A percentile compares a stretch with the other conserved stretches of the same genome.
These are phyloP conservation scores for Plumapathes pennacea DNA, from an alignment of 92 coral and sea anemone genomes.

Conservation along the genomic window DNA sequence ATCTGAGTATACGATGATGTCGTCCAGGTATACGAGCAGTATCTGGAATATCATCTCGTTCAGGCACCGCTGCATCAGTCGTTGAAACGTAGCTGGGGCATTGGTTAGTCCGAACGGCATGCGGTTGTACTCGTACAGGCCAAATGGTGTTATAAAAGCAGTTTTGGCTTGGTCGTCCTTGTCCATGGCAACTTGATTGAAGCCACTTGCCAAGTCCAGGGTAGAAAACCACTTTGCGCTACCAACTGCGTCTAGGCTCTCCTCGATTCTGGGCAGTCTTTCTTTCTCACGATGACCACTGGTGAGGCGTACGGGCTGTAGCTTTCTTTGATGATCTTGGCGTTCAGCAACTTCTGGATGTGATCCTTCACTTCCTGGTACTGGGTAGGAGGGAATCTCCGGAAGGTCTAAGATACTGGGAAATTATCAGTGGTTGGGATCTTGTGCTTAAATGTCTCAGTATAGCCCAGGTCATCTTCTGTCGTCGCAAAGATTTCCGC, in stretches of 20 bases:
- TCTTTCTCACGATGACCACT: conserved; percentile 38
- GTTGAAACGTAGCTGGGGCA: conserved; percentile 57
- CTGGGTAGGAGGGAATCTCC: conserved; percentile 38
- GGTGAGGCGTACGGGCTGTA: conserved; percentile 52
- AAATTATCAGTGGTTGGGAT: conserved; percentile 31
- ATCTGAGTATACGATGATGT: conserved; percentile 36
- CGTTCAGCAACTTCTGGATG: conserved; percentile 30
- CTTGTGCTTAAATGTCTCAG: conserved; percentile 45
- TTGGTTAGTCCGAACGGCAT: conserved; percentile 50
- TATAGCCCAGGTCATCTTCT: conserved; percentile 38
- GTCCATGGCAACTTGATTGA: conserved; percentile 59
- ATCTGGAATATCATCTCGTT: conserved; percentile 50
- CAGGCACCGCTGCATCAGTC: conserved; percentile 54
- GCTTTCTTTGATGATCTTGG: conserved; percentile 17
- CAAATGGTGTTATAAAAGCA: conserved; percentile 48
- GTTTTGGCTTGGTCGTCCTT: conserved; percentile 51
- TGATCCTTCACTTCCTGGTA: conserved; percentile 45
- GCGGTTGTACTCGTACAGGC: conserved; percentile 46
- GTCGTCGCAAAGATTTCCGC: conserved; percentile 26
- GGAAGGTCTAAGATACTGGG: conserved; percentile 31
- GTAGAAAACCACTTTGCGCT: conserved; percentile 28
- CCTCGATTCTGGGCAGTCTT: conserved; percentile 36
- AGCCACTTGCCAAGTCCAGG: conserved; percentile 36
- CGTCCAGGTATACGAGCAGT: conserved; percentile 49
- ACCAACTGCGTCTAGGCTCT: conserved; percentile 36